phyloP scores from a whole-genome alignment of 2,888 invertebrate species.

The Nezara viridula region DNA sequence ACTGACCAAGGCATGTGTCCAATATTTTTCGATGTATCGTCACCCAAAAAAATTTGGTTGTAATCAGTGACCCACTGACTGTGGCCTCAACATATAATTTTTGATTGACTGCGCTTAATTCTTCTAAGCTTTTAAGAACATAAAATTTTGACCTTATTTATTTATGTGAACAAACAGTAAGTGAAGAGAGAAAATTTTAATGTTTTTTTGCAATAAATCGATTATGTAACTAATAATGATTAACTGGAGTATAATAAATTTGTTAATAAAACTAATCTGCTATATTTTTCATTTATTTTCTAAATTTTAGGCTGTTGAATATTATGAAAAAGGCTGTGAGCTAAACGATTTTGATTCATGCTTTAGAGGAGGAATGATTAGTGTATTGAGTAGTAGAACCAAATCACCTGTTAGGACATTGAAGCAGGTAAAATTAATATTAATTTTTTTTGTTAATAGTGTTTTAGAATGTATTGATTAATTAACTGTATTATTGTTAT shows the following conservation, averaged over 20 bases:
- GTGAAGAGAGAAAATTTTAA: too few species aligned
- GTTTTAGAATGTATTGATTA: background rate
- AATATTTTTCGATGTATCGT: too few species aligned
- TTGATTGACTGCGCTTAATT: too few species aligned
- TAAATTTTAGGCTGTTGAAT: slow-evolving; percentile 64
- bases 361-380: slow-evolving; percentile 80
- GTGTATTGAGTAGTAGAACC: slow-evolving; percentile 74
- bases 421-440: slow-evolving; percentile 69
- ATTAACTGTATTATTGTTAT: background rate
- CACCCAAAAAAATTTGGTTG: too few species aligned
- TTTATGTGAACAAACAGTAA: too few species aligned
- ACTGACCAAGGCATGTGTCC: too few species aligned
- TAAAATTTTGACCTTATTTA: too few species aligned
- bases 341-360: slow-evolving; percentile 80
- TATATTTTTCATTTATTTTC: background rate
- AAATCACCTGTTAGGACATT: slow-evolving; percentile 73
- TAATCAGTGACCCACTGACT: too few species aligned
- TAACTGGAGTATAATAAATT: background rate
- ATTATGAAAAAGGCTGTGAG: slow-evolving; percentile 85
- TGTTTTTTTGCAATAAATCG: too few species aligned
- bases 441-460: background rate
- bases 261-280: too few species aligned
- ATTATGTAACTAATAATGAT: background rate
- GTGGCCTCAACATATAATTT: too few species aligned
- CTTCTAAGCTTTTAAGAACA: too few species aligned